Evolutionary conservation across 1,140 invertebrate species (phyloP).

Genomic region (Brachionus calyciflorus): DNA sequence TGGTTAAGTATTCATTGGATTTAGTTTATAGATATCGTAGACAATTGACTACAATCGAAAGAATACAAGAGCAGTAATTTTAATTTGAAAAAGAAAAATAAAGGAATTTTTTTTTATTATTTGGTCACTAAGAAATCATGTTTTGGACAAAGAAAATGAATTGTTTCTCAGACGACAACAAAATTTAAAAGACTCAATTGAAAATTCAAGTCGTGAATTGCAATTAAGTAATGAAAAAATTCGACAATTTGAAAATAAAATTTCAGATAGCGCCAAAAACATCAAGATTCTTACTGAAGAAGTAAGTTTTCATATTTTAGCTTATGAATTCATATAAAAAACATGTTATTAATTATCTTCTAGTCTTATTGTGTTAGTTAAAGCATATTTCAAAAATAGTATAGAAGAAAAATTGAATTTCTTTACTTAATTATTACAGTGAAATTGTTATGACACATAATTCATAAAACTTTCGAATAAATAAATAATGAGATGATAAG

Average conservation of each 20-base stretch:
- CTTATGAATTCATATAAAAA: too few relatives aligned
- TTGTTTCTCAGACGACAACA: conserved; percentile 21
- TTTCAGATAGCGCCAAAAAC: neutral
- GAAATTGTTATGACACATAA: too few relatives aligned
- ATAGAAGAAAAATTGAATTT: too few relatives aligned
- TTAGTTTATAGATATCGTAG: neutral
- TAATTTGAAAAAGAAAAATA: neutral
- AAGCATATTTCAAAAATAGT: too few relatives aligned
- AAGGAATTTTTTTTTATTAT: neutral
- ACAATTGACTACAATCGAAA: conserved; percentile 21
- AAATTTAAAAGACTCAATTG: conserved; percentile 12
- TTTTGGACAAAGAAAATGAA: conserved; percentile 38
- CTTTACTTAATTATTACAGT: too few relatives aligned
- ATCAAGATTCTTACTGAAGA: neutral
- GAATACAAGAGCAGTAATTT: conserved; percentile 8
- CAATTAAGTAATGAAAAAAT: neutral
- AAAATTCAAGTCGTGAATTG: neutral
- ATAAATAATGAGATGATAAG: too few relatives aligned
- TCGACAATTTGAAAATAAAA: conserved; percentile 14
- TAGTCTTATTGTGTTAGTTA: too few relatives aligned
- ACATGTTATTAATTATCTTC: too few relatives aligned
- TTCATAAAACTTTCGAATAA: too few relatives aligned
- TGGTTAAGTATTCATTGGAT: conserved; percentile 1
- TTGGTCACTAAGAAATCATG: neutral
- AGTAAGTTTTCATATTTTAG: neutral